Base-by-base conservation (phyloP, 2,797 vertebrate genomes). In the Poeciliopsis presidionis region DNA sequence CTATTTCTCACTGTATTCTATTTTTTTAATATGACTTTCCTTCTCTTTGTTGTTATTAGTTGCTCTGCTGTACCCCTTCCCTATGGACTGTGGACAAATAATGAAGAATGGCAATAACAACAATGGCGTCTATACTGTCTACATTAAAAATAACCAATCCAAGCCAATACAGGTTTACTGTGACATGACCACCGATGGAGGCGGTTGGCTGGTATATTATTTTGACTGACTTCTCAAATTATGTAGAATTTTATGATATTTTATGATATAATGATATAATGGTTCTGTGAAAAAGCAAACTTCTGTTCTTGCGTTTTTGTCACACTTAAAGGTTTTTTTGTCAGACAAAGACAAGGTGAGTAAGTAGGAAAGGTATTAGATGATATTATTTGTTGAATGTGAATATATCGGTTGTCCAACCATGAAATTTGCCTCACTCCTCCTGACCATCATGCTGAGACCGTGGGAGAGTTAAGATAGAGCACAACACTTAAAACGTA, bases 101-200 rank as follows among this genome's bases (percentile, higher is more conserved):
- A 95, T 96, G 95, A 96, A 91, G 90, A 96, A 96, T 0, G 94
- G 96, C 8, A 93, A 94, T 0, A 86, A 13, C 0, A 87, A 91
- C 74, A 97, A 95, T 0, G 95, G 96, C 0, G 39, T 95, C 47
- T 96, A 96, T 83, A 97, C 94, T 18, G 86, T 97, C 77, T 97
- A 96, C 65, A 77, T 98, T 41, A 94, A 92, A 0, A 87, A 94
- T 0, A 90, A 97, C 12, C 77, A 76, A 72, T 94, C 93, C 84
- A 95, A 88, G 81, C 90, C 95, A 0, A 73, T 96, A 20, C 93
- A 96, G 81, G 97, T 95, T 46, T 97, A 91, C 91, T 98, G 97
- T 0, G 97, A 98, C 93, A 97, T 97, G 96, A 93, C 95, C 77
- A 97, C 96, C 0, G 97, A 97, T 0, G 94, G 96, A 79, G 97